phyloP scores from a whole-genome alignment of 92 coral and sea anemone species.

The Meandrina meandrites region DNA sequence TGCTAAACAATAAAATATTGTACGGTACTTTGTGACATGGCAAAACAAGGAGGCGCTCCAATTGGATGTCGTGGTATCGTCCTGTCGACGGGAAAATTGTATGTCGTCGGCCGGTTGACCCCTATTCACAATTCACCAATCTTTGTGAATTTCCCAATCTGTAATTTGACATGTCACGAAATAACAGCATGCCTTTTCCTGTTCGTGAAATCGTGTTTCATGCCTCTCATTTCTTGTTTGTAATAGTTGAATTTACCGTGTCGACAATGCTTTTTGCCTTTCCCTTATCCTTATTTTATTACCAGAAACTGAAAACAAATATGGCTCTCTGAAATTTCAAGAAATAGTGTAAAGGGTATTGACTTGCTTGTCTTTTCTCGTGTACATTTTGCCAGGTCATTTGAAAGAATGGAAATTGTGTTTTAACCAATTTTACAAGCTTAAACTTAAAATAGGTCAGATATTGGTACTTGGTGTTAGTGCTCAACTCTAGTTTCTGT shows the following conservation, averaged over 20 bases:
- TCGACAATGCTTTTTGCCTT: not conserved
- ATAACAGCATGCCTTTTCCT: not conserved
- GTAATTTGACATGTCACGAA: slow-evolving; percentile 23
- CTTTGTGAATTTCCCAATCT: not conserved
- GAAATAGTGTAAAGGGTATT: too few species aligned
- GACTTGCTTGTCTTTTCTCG: too few species aligned
- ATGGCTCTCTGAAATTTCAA: too few species aligned
- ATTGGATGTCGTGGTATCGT: not conserved
- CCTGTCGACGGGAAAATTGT: not conserved
- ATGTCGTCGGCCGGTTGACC: not conserved
- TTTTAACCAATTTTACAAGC: too few species aligned
- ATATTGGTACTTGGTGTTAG: too few species aligned
- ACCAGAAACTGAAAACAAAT: too few species aligned
- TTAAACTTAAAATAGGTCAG: too few species aligned
- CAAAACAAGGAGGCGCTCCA: not conserved
- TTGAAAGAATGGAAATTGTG: too few species aligned
- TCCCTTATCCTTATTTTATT: not conserved
- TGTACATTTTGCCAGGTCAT: too few species aligned
- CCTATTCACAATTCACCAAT: not conserved
- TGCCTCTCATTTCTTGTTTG: not conserved
- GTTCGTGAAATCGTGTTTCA: not conserved
- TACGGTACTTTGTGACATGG: not conserved
- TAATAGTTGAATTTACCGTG: not conserved
- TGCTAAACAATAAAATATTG: not conserved
- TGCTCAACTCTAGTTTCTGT: too few species aligned